Conservation (phyloP, 2,113 vertebrate species). For the Mustela lutreola region DNA sequence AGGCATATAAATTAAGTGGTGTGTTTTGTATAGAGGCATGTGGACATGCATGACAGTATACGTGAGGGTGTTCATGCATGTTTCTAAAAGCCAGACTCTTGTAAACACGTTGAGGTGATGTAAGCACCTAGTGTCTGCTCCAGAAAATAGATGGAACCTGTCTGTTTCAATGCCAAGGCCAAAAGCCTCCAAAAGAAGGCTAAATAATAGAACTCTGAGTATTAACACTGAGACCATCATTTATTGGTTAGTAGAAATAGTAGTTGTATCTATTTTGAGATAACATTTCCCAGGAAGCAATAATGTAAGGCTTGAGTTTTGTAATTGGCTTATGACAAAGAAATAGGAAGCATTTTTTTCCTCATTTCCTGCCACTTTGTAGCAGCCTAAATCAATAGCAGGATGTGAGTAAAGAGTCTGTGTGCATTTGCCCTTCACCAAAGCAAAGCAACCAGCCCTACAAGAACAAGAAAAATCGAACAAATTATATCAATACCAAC, state of each 20-base stretch:
- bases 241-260: slow-evolving; percentile 51
- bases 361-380: slow-evolving; percentile 71
- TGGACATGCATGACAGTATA: background rate
- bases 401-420: slow-evolving; percentile 28
- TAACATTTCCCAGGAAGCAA: slow-evolving; percentile 68
- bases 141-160: background rate
- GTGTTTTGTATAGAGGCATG: background rate
- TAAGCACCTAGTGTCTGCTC: background rate
- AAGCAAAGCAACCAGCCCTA: slow-evolving; percentile 26
- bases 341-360: slow-evolving; percentile 67
- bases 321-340: slow-evolving; percentile 68
- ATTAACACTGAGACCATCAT: background rate
- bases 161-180: background rate
- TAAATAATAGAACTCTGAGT: background rate
- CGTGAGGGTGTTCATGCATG: background rate
- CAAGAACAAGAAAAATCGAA: background rate
- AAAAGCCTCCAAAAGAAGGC: background rate
- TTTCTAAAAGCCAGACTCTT: background rate
- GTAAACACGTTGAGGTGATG: background rate
- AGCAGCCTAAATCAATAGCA: slow-evolving; percentile 53
- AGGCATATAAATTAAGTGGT: background rate
- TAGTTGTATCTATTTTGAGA: slow-evolving; percentile 57
- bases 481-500: background rate
- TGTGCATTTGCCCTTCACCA: slow-evolving; percentile 59
- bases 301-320: background rate